Conservation (phyloP, 2,797 vertebrate species). For the Margarornis squamiger region DNA sequence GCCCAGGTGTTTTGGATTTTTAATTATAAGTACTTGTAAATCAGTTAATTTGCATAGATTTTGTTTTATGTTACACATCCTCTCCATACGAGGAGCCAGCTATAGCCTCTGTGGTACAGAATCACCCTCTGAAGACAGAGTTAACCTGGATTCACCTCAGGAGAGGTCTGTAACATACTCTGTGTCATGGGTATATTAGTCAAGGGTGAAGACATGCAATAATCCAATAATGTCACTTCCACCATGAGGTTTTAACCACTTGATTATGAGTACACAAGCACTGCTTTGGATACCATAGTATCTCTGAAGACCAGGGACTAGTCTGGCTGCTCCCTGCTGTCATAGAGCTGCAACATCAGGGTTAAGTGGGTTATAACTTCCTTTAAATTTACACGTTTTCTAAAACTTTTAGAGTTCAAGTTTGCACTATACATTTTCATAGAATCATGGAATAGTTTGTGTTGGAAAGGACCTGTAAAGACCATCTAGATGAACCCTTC, state of each 20-base stretch:
- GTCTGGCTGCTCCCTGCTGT: background rate
- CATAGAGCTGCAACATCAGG: background rate
- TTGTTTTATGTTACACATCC: background rate
- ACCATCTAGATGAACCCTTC: background rate
- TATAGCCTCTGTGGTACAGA: background rate
- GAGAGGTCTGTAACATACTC: background rate
- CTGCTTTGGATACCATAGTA: too few species aligned
- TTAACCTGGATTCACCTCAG: fast-evolving
- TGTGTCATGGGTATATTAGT: fast-evolving
- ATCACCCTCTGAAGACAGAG: background rate
- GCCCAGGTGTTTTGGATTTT: background rate
- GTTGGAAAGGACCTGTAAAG: background rate
- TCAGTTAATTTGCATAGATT: background rate
- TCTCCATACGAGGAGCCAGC: background rate
- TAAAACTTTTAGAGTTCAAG: background rate
- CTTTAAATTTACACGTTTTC: background rate
- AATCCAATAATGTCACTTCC: background rate
- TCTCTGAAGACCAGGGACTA: background rate
- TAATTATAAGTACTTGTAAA: background rate
- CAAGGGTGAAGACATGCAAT: background rate
- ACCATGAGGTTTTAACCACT: background rate
- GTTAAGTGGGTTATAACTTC: fast-evolving
- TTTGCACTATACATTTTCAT: background rate
- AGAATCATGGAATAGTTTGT: background rate
- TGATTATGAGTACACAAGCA: background rate